Evolutionary conservation across 2,888 invertebrate genomes (phyloP).

Genomic region (Paralinhomoeus sp.): DNA sequence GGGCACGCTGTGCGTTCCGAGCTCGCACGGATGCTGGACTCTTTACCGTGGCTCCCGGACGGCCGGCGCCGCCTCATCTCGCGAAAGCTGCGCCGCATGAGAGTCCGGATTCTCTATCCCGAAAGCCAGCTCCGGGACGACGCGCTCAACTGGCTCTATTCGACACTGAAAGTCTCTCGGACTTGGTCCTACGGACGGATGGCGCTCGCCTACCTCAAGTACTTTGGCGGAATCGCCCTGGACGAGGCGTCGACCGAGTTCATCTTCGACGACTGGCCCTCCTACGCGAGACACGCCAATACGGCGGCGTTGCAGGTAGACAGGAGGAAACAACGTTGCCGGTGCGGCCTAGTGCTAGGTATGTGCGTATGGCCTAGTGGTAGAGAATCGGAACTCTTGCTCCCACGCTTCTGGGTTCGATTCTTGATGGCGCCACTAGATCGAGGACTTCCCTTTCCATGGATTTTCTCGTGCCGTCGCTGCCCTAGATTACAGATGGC

Average conservation of each 20-base stretch:
- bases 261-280: background rate
- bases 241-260: background rate
- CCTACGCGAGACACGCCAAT: background rate
- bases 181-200: background rate
- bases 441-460: no score
- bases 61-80: background rate
- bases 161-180: background rate
- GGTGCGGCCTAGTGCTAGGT: background rate
- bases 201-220: background rate
- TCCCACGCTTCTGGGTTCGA: no score
- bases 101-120: background rate
- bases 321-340: no score
- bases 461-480: no score
- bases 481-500: no score
- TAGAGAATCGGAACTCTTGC: background rate
- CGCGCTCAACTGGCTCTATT: background rate
- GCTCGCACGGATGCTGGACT: no score
- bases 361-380: background rate
- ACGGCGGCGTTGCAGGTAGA: background rate
- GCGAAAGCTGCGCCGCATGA: background rate
- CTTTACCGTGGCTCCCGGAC: background rate
- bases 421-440: no score
- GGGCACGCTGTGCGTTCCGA: no score
- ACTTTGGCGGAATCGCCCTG: background rate
- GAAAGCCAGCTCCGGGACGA: background rate